Evolutionary conservation across 1,140 invertebrate species (phyloP).

Genomic region (Subanguina moxae): DNA sequence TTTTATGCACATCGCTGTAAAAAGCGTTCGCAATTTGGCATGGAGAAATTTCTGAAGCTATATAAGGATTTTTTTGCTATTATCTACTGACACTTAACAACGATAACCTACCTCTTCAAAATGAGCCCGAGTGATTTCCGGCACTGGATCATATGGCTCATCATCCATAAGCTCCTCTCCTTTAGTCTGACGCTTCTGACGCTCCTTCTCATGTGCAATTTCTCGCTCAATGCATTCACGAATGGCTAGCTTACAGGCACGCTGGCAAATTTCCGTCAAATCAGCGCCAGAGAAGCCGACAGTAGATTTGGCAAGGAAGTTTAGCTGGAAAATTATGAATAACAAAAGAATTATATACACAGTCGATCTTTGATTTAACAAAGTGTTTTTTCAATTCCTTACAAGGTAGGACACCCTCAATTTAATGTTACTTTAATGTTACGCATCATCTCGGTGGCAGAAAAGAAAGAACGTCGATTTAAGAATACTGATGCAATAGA

Average conservation of each 20-base stretch:
- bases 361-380: too few species aligned
- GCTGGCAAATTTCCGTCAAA: constrained; percentile 97
- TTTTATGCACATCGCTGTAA: too few species aligned
- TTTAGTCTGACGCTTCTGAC: constrained; percentile 72
- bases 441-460: too few species aligned
- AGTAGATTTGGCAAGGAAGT: constrained; percentile 89
- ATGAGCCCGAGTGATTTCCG: constrained; percentile 90
- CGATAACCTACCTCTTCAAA: constrained; percentile 75
- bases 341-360: too few species aligned
- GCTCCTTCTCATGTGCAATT: constrained; percentile 80
- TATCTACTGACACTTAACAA: neutral
- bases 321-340: constrained; percentile 59
- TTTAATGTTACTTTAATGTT: too few species aligned
- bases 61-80: neutral
- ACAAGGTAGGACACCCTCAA: too few species aligned
- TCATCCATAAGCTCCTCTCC: constrained; percentile 71
- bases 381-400: too few species aligned
- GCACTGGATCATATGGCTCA: constrained; percentile 93
- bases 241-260: constrained; percentile 97
- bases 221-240: constrained; percentile 94
- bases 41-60: neutral
- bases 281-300: constrained; percentile 97
- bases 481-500: too few species aligned
- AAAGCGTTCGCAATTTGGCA: too few species aligned
- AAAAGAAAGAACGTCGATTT: too few species aligned